Evolutionary conservation across 2,888 invertebrate species (phyloP), one percentile per base, ranked within the genome.

Genomic region (Blastobasis lacticolella): DNA sequence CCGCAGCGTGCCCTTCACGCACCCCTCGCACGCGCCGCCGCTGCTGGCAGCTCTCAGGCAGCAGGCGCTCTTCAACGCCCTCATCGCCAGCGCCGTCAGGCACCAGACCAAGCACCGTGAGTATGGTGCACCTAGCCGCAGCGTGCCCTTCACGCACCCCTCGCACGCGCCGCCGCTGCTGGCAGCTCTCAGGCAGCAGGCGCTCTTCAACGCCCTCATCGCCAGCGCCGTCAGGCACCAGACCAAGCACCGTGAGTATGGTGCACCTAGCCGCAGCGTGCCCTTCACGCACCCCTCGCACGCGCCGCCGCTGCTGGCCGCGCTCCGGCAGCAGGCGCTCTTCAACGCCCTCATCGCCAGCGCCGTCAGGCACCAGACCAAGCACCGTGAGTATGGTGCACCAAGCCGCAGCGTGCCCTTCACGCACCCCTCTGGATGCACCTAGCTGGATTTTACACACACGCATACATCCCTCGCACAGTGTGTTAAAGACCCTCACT

Each of bases 281-380:
- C 97, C 97, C 0, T 98, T 98, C 85, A 96, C 96, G 0, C 97
- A 97, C 83, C 97, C 98, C 1, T 93, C 94, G 6, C 96, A 97
- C 77, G 96, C 97, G 54, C 94, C 97, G 48, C 93, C 94, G 71
- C 94, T 98, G 63, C 90, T 98, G 42, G 92, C 92, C 42, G 91
- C 93, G 58, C 89, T 98, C 10, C 90, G 97, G 4, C 96, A 97
- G 66, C 98, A 98, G 82, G 94, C 96, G 42, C 89, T 97, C 10
- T 97, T 98, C 85, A 98, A 97, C 78, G 92, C 95, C 10, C 90
- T 98, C 45, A 89, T 98, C 46, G 90, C 94, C 37, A 97, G 97
- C 78, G 97, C 97, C 77, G 94, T 98, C 48, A 90, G 98, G 38
- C 91, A 94, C 1, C 93, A 94, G 73, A 91, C 93, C 47, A 94